These are phyloP conservation scores for Leptinotarsa tumamoca DNA, from an alignment of 2,888 invertebrate genomes.

Conservation along the genomic window DNA sequence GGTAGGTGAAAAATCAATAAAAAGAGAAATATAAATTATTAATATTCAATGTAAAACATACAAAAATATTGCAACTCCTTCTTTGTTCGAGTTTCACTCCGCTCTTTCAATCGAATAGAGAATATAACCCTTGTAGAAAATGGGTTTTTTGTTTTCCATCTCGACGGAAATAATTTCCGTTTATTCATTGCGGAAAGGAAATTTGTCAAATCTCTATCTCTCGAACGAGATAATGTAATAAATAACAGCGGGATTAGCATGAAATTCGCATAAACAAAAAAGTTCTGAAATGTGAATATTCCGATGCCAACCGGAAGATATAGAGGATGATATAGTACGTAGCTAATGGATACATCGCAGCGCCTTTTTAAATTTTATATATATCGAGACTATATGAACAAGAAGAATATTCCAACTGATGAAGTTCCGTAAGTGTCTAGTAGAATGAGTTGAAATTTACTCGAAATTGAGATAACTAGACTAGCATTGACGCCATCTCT, in stretches of 20 bases:
- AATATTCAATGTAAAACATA: too few species aligned
- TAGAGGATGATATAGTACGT: constrained; percentile 60
- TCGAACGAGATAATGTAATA: constrained; percentile 36
- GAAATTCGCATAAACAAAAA: constrained; percentile 61
- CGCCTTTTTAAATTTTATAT: constrained; percentile 52
- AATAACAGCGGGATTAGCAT: constrained; percentile 56
- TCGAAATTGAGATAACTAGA: too few species aligned
- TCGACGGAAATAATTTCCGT: constrained; percentile 10
- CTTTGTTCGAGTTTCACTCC: too few species aligned
- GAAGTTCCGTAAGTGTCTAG: background rate
- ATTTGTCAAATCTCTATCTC: constrained; percentile 19
- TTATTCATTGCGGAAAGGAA: constrained; percentile 23
- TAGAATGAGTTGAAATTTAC: background rate
- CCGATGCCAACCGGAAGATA: constrained; percentile 64
- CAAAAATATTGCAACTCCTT: too few species aligned
- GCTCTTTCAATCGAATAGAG: background rate
- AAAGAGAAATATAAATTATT: too few species aligned
- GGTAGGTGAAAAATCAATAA: too few species aligned
- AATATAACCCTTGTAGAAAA: background rate
- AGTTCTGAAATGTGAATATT: constrained; percentile 61
- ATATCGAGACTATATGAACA: constrained; percentile 33
- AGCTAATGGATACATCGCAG: constrained; percentile 56
- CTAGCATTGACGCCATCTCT: too few species aligned
- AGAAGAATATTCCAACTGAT: constrained; percentile 7
- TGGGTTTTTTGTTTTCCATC: background rate